phyloP scores from a whole-genome alignment of 2,888 invertebrate genomes.

The Xanthorhoe spadicearia region DNA sequence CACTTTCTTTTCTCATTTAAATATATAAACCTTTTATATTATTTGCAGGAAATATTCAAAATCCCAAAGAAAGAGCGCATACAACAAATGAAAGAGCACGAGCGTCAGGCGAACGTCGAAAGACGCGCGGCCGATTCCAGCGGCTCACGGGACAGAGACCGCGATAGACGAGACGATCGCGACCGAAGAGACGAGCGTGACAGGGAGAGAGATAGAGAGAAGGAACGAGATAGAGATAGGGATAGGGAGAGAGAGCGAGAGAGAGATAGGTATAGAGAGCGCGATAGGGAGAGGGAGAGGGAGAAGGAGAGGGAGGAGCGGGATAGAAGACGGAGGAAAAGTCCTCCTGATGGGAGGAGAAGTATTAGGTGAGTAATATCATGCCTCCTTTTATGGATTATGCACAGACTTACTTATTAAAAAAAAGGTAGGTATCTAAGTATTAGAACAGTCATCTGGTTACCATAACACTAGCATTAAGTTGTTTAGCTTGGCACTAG shows the following conservation, averaged over 20 bases:
- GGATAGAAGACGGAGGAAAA: slow-evolving; percentile 75
- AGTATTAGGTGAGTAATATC: slow-evolving; percentile 68
- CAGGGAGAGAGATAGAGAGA: slow-evolving; percentile 55
- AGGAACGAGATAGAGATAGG: slow-evolving; percentile 57
- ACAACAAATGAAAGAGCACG: slow-evolving; percentile 98
- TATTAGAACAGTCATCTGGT: too few species aligned
- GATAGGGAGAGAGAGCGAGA: slow-evolving; percentile 61
- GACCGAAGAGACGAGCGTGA: slow-evolving; percentile 64
- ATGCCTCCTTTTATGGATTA: too few species aligned
- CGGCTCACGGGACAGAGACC: slow-evolving; percentile 69
- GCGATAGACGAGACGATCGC: slow-evolving; percentile 56
- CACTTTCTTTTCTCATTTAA: too few species aligned
- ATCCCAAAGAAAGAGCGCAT: slow-evolving; percentile 97
- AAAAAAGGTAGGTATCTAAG: too few species aligned
- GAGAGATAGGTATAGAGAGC: slow-evolving; percentile 56
- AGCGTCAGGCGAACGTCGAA: slow-evolving; percentile 92
- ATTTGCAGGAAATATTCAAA: slow-evolving; percentile 87
- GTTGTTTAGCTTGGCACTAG: too few species aligned
- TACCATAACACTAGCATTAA: too few species aligned
- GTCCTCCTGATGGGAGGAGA: slow-evolving; percentile 77
- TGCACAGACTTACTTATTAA: too few species aligned
- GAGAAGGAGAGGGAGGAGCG: slow-evolving; percentile 68
- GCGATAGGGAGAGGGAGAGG: slow-evolving; percentile 59
- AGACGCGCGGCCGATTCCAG: slow-evolving; percentile 78
- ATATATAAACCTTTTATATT: background rate